Base-by-base conservation (phyloP, 2,797 vertebrate species). In the Leptoclinus maculatus region DNA sequence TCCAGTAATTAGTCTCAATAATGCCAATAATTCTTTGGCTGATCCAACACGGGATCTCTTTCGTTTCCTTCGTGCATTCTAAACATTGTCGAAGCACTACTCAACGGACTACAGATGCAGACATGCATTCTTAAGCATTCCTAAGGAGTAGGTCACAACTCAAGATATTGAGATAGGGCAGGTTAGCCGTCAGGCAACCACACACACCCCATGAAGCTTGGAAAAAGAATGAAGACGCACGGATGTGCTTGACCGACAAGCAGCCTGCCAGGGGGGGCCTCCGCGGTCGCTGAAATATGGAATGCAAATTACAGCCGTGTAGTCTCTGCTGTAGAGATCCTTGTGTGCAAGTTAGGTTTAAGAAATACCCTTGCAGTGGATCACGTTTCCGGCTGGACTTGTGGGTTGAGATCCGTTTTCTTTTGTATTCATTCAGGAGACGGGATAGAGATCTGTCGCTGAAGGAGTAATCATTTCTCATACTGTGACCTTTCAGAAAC, bases 221-320 rank as follows among this genome's bases (percentile, higher is more conserved):
- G 25, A 74, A 54, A 54, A 64, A 71, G 36, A 82, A 80, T 10
- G 32, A 77, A 78, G 71, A 85, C 63, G 66, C 45, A 16, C 0
- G 27, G 79, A 81, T 38, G 72, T 54, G 66, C 66, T 56, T 75
- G 72, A 71, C 54, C 7, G 25, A 74, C 68, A 66, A 29, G 66
- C 66, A 58, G 38, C 39, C 57, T 38, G 70, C 49, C 74, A 49
- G 59, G 73, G 74, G 56, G 73, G 74, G 56, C 75, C 85, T 83
- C 79, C 1, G 49, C 25, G 1, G 76, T 23, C 17, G 38, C 64
- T 62, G 72, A 79, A 73, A 87, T 80, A 76, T 76, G 87, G 87
- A 87, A 86, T 89, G 82, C 67, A 89, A 87, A 86, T 87, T 76
- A 84, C 88, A 86, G 76, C 51, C 29, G 17, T 74, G 70, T 43